Percentiles rank a stretch among this genome's conserved stretches.
These are phyloP conservation scores for Ochropleura plecta DNA, from an alignment of 2,888 invertebrate species.

Conservation along the genomic window DNA sequence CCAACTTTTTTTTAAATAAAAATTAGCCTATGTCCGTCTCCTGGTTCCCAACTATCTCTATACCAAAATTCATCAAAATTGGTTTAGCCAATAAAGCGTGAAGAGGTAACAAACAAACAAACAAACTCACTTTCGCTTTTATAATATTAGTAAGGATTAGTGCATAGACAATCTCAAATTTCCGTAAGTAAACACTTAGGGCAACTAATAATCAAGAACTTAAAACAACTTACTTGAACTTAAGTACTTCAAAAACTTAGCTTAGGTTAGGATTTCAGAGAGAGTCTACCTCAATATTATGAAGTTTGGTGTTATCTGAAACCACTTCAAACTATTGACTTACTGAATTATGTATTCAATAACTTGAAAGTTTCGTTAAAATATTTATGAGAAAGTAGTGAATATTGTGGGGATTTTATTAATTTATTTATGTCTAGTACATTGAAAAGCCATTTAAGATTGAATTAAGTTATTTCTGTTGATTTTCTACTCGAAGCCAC, in stretches of 20 bases:
- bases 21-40: no score
- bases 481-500: not conserved
- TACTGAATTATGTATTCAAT: slow-evolving; percentile 22
- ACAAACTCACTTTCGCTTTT: no score
- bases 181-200: slow-evolving; percentile 21
- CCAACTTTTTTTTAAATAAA: no score
- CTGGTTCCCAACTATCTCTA: no score
- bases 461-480: not conserved
- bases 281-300: slow-evolving; percentile 19
- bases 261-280: slow-evolving; percentile 34
- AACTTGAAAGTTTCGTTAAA: slow-evolving; percentile 13
- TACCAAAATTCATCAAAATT: no score
- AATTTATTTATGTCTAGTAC: not conserved
- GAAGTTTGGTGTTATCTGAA: slow-evolving; percentile 17
- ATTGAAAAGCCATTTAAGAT: not conserved
- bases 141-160: no score
- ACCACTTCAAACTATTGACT: not conserved
- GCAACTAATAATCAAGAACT: slow-evolving; percentile 29
- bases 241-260: slow-evolving; percentile 10
- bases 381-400: slow-evolving; percentile 2
- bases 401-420: not conserved
- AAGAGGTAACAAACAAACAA: no score
- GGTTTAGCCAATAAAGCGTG: no score
- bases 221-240: no score
- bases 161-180: slow-evolving; percentile 2